Percentiles rank a stretch among this genome's conserved stretches.
phyloP scores from a whole-genome alignment of 2,797 vertebrate species.

The Cyprinella venusta region DNA sequence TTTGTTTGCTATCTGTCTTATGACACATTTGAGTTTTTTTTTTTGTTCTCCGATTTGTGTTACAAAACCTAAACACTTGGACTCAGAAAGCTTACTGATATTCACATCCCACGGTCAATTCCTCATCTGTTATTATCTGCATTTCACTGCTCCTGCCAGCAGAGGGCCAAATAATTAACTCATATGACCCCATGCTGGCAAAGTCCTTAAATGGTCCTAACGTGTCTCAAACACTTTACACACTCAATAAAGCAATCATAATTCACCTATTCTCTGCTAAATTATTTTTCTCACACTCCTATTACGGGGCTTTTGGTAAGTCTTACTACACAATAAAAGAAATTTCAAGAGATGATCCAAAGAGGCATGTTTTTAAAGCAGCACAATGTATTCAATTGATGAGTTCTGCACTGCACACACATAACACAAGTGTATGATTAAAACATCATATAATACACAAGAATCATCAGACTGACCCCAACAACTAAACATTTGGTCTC shows the following conservation, averaged over 20 bases:
- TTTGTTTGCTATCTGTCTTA: neutral
- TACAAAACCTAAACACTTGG: slow-evolving; percentile 8
- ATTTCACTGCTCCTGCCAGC: slow-evolving; percentile 11
- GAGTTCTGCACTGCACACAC: neutral
- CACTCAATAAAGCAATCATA: slow-evolving; percentile 77
- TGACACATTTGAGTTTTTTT: neutral
- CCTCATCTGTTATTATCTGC: neutral
- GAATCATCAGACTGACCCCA: neutral
- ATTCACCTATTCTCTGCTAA: slow-evolving; percentile 39
- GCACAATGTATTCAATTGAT: neutral
- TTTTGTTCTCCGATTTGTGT: slow-evolving; percentile 2
- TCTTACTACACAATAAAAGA: neutral
- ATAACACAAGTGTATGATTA: neutral
- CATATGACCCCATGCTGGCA: neutral
- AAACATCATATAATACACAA: neutral
- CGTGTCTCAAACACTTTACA: slow-evolving; percentile 69
- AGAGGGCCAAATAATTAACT: slow-evolving; percentile 50
- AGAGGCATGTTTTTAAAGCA: slow-evolving; percentile 22
- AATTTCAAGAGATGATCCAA: neutral
- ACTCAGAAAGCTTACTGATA: neutral
- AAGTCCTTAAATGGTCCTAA: slow-evolving; percentile 12
- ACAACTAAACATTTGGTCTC: neutral
- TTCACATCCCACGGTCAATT: neutral
- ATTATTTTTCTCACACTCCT: slow-evolving; percentile 9
- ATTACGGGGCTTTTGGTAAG: slow-evolving; percentile 12